Conservation (phyloP, 2,797 vertebrate genomes). For the Muraenolepis orangiensis region DNA sequence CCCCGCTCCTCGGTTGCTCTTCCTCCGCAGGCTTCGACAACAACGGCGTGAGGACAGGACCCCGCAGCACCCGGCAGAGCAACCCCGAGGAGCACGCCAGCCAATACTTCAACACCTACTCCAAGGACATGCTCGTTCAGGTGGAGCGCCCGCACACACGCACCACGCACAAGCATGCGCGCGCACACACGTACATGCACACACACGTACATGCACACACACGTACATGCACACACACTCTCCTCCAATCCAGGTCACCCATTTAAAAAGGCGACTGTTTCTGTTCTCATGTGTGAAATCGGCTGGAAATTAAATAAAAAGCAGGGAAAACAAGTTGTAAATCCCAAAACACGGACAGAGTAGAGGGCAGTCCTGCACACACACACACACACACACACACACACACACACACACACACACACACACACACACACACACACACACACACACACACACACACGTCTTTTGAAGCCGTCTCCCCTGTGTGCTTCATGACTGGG, state of each 20-base stretch:
- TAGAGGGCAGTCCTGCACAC: neutral
- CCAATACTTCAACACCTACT: conserved; percentile 94
- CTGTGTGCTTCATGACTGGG: conserved; percentile 12
- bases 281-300: conserved; percentile 11
- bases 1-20: conserved; percentile 7
- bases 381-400: neutral
- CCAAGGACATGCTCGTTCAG: conserved; percentile 95
- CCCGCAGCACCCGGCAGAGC: conserved; percentile 92
- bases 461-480: conserved; percentile 45
- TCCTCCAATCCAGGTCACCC: conserved; percentile 8
- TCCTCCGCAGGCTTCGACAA: conserved; percentile 87
- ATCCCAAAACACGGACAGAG: neutral
- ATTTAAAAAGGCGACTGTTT: neutral
- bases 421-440: too few species aligned
- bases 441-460: neutral
- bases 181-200: neutral
- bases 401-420: too few species aligned
- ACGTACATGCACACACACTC: neutral
- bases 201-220: neutral
- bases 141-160: conserved; percentile 60
- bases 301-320: conserved; percentile 3
- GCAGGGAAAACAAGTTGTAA: neutral
- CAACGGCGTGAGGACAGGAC: conserved; percentile 87
- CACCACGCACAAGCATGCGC: neutral
- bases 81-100: conserved; percentile 95